A percentile compares a stretch with the other conserved stretches of the same genome.
phyloP scores from a whole-genome alignment of 1,140 invertebrate species.

The Drosophila lowei region DNA sequence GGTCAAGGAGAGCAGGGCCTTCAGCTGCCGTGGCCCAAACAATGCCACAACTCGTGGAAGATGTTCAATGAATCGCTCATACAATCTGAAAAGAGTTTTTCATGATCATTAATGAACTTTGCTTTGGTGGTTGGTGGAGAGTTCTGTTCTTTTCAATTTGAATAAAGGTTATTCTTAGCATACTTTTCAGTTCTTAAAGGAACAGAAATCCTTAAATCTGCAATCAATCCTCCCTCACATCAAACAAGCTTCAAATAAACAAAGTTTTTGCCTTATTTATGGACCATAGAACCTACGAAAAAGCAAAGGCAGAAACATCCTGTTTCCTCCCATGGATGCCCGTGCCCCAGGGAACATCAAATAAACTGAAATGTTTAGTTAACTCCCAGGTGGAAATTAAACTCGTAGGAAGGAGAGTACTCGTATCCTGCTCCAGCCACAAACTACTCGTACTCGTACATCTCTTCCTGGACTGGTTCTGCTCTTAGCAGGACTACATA shows the following conservation, averaged over 20 bases:
- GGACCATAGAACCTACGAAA: not conserved
- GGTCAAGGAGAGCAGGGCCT: slow-evolving; percentile 59
- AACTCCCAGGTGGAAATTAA: slow-evolving; percentile 74
- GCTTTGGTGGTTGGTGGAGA: not conserved
- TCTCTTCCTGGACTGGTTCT: too few relatives aligned
- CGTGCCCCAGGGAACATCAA: slow-evolving; percentile 50
- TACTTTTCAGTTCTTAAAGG: not conserved
- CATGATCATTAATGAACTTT: slow-evolving; percentile 19
- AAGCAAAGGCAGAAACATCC: slow-evolving; percentile 24
- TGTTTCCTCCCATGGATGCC: not conserved
- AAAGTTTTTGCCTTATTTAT: slow-evolving; percentile 22
- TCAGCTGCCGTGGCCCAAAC: slow-evolving; percentile 29
- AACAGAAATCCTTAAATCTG: too few relatives aligned
- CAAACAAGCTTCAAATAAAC: slow-evolving; percentile 26
- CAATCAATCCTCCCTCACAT: slow-evolving; percentile 15
- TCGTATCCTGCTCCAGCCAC: not conserved
- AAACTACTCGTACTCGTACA: too few relatives aligned
- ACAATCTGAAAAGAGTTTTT: slow-evolving; percentile 18
- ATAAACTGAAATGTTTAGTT: slow-evolving; percentile 75
- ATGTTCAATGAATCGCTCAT: slow-evolving; percentile 30
- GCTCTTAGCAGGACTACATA: slow-evolving; percentile 1
- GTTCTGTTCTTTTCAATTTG: too few relatives aligned
- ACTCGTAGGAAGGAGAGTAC: slow-evolving; percentile 34
- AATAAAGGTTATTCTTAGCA: too few relatives aligned
- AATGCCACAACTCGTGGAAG: slow-evolving; percentile 10